Evolutionary conservation across 2,888 invertebrate species (phyloP).

Genomic region (Tyria jacobaeae): DNA sequence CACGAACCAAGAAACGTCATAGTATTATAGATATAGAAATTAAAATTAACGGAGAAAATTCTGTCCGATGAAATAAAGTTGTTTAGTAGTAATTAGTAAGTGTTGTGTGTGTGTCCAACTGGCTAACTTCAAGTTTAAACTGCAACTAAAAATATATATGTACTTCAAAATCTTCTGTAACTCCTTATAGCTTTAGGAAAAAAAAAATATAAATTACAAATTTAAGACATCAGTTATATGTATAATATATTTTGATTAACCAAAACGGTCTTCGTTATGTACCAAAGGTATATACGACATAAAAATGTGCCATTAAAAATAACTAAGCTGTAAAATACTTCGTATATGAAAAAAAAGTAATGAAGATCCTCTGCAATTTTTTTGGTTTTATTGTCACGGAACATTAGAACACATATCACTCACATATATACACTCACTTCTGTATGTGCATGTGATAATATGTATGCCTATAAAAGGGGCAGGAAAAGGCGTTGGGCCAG

Average conservation of each 20-base stretch:
- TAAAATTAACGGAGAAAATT: too few species aligned
- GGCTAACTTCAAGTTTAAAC: background rate
- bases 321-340: background rate
- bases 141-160: background rate
- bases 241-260: slow-evolving; percentile 12
- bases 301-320: too few species aligned
- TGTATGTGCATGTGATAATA: too few species aligned
- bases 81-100: too few species aligned
- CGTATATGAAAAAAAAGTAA: background rate
- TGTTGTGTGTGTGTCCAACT: background rate
- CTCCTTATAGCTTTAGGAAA: background rate
- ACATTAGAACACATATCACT: too few species aligned
- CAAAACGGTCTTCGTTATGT: background rate
- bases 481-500: too few species aligned
- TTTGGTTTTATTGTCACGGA: background rate
- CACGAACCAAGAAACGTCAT: too few species aligned
- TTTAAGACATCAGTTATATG: background rate
- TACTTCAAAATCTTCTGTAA: background rate
- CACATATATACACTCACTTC: too few species aligned
- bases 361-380: background rate
- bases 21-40: too few species aligned
- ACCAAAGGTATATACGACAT: background rate
- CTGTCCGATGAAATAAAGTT: too few species aligned
- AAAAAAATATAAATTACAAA: slow-evolving; percentile 7
- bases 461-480: too few species aligned